phyloP scores from a whole-genome alignment of 2,113 vertebrate species.

The Craseonycteris thonglongyai region DNA sequence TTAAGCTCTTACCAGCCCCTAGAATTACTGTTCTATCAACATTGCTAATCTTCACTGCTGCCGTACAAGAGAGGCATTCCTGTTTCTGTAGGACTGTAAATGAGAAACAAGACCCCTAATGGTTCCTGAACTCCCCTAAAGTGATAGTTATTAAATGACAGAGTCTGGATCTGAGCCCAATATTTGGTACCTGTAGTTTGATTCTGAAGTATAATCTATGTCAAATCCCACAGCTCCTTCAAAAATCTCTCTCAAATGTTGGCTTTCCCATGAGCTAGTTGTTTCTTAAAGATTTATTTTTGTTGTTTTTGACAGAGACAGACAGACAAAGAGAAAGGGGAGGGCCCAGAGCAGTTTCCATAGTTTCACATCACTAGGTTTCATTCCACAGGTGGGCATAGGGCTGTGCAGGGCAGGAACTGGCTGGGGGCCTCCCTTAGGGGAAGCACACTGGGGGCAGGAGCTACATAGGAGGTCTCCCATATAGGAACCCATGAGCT shows the following conservation, averaged over 20 bases:
- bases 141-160: background rate
- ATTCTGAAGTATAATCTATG: background rate
- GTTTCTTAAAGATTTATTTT: too few relatives aligned
- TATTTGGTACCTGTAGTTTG: background rate
- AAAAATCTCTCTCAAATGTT: background rate
- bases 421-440: too few relatives aligned
- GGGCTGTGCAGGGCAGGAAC: too few relatives aligned
- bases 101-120: background rate
- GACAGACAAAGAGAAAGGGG: too few relatives aligned
- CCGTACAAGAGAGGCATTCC: background rate
- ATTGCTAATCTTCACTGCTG: background rate
- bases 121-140: background rate
- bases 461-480: too few relatives aligned
- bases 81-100: background rate
- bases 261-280: background rate
- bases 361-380: too few relatives aligned
- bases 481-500: background rate
- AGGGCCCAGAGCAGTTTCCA: too few relatives aligned
- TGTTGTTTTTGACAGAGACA: too few relatives aligned
- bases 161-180: background rate
- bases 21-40: background rate
- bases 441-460: too few relatives aligned
- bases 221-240: background rate
- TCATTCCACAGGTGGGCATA: too few relatives aligned
- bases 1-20: background rate